A percentile compares a stretch with the other conserved stretches of the same genome.
These are phyloP conservation scores for Scleropages formosus DNA, from an alignment of 2,797 vertebrate genomes.

Conservation along the genomic window DNA sequence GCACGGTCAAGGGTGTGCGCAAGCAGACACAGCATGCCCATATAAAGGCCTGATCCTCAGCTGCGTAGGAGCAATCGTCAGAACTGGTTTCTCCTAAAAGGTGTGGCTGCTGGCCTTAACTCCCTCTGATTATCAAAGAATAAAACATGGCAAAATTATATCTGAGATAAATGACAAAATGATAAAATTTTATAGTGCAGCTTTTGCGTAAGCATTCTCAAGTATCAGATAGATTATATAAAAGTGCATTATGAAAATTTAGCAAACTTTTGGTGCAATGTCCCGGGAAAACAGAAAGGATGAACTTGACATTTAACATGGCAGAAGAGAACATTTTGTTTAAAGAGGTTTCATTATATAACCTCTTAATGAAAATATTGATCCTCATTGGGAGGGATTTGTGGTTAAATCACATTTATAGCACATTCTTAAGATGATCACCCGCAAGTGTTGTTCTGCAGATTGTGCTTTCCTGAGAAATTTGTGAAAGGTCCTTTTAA, in stretches of 20 bases:
- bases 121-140: background rate
- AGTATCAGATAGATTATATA: background rate
- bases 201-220: background rate
- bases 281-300: background rate
- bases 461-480: background rate
- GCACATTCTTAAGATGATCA: background rate
- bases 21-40: background rate
- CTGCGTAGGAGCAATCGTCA: background rate
- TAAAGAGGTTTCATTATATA: background rate
- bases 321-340: background rate
- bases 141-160: background rate
- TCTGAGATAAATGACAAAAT: background rate
- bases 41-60: background rate
- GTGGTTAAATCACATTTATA: background rate
- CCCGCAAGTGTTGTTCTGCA: background rate
- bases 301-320: background rate
- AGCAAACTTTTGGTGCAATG: background rate
- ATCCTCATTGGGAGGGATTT: background rate
- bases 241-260: background rate
- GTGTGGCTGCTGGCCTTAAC: background rate
- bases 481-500: background rate
- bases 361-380: background rate
- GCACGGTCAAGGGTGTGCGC: too few relatives aligned
- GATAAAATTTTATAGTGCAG: background rate
- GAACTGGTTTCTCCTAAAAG: background rate